phyloP scores from a whole-genome alignment of 2,113 vertebrate species.

The Scophthalmus maximus region DNA sequence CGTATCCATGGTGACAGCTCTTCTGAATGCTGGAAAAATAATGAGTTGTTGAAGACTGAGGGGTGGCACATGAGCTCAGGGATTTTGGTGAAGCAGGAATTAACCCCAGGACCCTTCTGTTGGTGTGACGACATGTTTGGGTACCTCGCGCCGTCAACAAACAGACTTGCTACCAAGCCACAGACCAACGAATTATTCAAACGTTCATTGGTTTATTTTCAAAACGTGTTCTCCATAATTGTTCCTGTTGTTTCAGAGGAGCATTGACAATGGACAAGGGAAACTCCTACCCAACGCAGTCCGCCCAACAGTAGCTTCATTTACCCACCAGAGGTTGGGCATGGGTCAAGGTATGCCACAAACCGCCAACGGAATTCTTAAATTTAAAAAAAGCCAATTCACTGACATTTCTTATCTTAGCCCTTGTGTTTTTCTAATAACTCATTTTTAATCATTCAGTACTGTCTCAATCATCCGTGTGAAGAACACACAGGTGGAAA shows the following conservation, averaged over 20 bases:
- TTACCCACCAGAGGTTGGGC: not conserved
- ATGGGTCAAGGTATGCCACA: not conserved
- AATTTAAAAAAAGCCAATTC: not conserved
- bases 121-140: not conserved
- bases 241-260: not conserved
- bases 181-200: not conserved
- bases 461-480: not conserved
- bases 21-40: constrained; percentile 65
- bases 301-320: not conserved
- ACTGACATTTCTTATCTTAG: constrained; percentile 8
- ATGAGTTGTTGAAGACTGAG: constrained; percentile 46
- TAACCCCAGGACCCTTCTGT: constrained; percentile 21
- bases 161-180: not conserved
- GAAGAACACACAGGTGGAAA: too few relatives aligned
- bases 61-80: constrained; percentile 3
- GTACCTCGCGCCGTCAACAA: constrained; percentile 1
- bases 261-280: not conserved
- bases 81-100: constrained; percentile 21
- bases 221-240: not conserved
- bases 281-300: not conserved
- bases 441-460: not conserved
- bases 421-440: constrained; percentile 6
- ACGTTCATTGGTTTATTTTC: not conserved
- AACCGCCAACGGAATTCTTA: not conserved
- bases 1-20: constrained; percentile 81